Evolutionary conservation across 2,888 invertebrate genomes (phyloP), one percentile per base, ranked within the genome.

Genomic region (Argyresthia albistria): DNA sequence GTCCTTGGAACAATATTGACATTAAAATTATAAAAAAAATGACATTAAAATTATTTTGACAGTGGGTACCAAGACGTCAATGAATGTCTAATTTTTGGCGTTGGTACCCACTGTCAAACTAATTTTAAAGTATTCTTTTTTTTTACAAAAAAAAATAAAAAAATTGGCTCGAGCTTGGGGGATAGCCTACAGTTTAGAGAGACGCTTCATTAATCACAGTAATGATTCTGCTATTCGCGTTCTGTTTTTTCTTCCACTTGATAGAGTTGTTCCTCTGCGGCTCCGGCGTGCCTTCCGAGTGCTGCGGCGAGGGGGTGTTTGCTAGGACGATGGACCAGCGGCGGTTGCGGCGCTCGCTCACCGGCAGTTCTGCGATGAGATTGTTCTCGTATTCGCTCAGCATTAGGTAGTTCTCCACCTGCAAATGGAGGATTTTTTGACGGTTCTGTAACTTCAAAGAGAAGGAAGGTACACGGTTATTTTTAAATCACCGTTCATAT

Each of bases 341-440:
- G 46, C 93, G 81, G 11, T 91, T 91, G 57, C 91, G 91, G 46
- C 93, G 89, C 70, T 93, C 93, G 76, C 92, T 89, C 64, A 93
- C 84, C 15, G 93, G 93, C 81, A 93, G 89, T 73, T 94, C 94
- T 1, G 93, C 93, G 66, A 93, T 93, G 55, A 95, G 80, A 74
- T 95, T 95, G 81, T 95, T 95, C 73, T 95, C 95, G 75, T 94
- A 95, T 76, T 95, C 95, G 65, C 94, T 94, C 58, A 95, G 89
- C 94, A 95, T 94, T 64, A 95, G 83, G 73, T 94, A 95, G 81
- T 95, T 94, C 76, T 95, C 95, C 59, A 95, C 92, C 88, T 90
- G 80, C 63, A n/a, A 9, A 46, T 8, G 35, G 9, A 35, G 35
- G 45, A 14, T 43, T 50, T 51, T 45, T 39, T 46, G 35, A n/a